These are phyloP conservation scores for Gobio gobio DNA, from an alignment of 2,113 vertebrate genomes.

Conservation along the genomic window DNA sequence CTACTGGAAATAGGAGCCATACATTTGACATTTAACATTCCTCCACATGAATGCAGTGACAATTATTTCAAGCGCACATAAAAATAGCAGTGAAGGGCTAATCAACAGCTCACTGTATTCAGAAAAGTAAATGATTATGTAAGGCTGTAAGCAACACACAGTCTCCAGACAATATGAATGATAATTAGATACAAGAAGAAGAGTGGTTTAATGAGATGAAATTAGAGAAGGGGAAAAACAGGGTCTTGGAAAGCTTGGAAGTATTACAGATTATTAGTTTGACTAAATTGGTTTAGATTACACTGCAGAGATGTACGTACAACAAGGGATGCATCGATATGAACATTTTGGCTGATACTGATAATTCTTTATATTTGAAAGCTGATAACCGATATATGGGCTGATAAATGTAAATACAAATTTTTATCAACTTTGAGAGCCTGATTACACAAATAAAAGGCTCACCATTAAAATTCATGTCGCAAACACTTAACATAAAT, in stretches of 20 bases:
- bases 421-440: no score
- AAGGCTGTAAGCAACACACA: conserved; percentile 40
- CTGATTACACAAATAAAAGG: no score
- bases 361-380: no score
- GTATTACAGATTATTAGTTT: not conserved
- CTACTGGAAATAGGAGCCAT: not conserved
- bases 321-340: no score
- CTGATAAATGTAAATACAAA: no score
- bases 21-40: not conserved
- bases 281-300: not conserved
- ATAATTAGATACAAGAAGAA: conserved; percentile 42
- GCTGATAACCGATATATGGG: no score
- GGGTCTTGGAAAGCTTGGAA: not conserved
- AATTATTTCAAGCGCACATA: conserved; percentile 20
- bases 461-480: no score
- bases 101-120: conserved; percentile 10
- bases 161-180: conserved; percentile 20
- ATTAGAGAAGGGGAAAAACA: not conserved
- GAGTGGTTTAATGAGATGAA: conserved; percentile 22
- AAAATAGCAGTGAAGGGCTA: conserved; percentile 20
- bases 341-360: no score
- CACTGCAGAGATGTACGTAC: not conserved
- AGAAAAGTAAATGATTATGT: conserved; percentile 31
- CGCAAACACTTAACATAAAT: no score
- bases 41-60: not conserved